Conservation (phyloP, 2,113 vertebrate species). For the Chamaea fasciata region DNA sequence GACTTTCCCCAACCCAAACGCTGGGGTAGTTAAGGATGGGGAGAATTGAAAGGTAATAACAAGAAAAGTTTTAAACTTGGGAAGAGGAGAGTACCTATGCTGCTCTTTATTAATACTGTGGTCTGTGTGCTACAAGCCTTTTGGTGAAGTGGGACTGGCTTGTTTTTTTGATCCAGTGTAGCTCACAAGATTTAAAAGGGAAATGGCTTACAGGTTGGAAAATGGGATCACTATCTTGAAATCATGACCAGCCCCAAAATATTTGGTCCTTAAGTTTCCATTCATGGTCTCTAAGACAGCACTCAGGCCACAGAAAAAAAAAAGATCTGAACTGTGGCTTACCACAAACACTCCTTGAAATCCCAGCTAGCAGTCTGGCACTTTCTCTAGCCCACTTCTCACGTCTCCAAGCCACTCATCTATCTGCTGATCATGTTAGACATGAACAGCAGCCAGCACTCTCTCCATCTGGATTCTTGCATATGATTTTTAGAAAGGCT, state of each 20-base stretch:
- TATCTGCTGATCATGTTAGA: slow-evolving; percentile 48
- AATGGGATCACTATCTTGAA: slow-evolving; percentile 13
- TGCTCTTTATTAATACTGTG: background rate
- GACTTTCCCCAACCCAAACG: background rate
- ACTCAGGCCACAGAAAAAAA: background rate
- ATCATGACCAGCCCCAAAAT: slow-evolving; percentile 13
- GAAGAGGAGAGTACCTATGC: background rate
- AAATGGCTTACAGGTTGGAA: slow-evolving; percentile 42
- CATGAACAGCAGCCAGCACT: slow-evolving; percentile 22
- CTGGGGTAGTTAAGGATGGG: background rate
- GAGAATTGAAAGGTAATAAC: background rate
- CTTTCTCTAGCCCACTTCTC: background rate
- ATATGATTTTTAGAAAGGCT: slow-evolving; percentile 60
- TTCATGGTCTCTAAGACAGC: slow-evolving; percentile 47
- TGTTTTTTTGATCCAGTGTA: background rate
- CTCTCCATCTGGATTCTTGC: slow-evolving; percentile 32
- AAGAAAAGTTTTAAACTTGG: background rate
- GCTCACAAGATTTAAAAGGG: background rate
- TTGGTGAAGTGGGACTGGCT: background rate
- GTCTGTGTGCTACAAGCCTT: background rate
- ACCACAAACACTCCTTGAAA: slow-evolving; percentile 55
- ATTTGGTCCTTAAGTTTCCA: slow-evolving; percentile 51
- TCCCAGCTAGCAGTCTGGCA: slow-evolving; percentile 30
- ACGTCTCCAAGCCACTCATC: slow-evolving; percentile 44
- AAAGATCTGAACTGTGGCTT: slow-evolving; percentile 19